phyloP scores from a whole-genome alignment of 2,797 vertebrate species.

The Ispidina lecontei region DNA sequence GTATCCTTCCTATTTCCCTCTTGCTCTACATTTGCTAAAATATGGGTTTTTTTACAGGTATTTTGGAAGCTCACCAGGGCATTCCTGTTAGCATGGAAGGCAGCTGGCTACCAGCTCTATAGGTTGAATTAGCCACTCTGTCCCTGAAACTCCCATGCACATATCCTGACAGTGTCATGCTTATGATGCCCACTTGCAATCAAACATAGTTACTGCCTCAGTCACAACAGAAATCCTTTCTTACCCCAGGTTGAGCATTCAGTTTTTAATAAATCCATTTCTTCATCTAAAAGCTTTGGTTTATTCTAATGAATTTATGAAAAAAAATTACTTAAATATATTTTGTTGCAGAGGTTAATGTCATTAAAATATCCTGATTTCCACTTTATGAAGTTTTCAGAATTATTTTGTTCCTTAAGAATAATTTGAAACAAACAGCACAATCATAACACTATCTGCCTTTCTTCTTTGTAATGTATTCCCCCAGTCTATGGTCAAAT shows the following conservation, averaged over 20 bases:
- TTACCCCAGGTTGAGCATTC: neutral
- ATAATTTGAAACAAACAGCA: neutral
- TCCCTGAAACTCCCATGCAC: fast-evolving
- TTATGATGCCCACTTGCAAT: neutral
- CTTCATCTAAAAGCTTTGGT: neutral
- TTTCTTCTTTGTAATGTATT: neutral
- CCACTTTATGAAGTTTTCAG: neutral
- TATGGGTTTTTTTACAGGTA: too few species aligned
- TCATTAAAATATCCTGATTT: neutral
- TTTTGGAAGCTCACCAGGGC: fast-evolving
- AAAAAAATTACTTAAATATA: neutral
- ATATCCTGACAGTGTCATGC: fast-evolving
- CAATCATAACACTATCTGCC: neutral
- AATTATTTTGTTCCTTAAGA: neutral
- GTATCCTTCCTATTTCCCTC: neutral
- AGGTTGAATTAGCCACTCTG: neutral
- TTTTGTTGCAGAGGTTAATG: neutral
- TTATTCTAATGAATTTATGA: neutral
- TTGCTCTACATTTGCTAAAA: neutral
- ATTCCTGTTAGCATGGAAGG: fast-evolving
- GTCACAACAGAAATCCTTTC: neutral
- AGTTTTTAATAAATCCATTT: neutral
- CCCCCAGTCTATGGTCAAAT: neutral
- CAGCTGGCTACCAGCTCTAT: neutral
- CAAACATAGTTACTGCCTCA: neutral